A percentile compares a stretch with the other conserved stretches of the same genome.
Conservation (phyloP, 2,113 vertebrate species). For the Onychorhynchus coronatus region DNA sequence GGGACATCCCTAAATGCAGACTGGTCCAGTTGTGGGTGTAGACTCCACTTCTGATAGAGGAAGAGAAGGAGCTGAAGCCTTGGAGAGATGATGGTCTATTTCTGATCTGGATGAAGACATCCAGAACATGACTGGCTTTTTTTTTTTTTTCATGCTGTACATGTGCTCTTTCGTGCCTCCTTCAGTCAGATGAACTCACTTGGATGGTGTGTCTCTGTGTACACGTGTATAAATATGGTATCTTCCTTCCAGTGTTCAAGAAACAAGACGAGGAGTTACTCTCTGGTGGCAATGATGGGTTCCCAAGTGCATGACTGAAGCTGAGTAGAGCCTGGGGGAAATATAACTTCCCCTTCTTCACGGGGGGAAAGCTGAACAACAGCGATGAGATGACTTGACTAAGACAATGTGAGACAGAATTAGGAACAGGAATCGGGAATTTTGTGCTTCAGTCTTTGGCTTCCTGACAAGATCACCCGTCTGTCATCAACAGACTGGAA, state of each 20-base stretch:
- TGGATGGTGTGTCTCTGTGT: neutral
- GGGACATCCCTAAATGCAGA: neutral
- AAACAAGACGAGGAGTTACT: neutral
- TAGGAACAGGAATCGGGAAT: neutral
- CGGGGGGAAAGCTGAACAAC: neutral
- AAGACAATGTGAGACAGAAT: neutral
- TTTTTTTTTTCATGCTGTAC: neutral
- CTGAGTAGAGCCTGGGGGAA: neutral
- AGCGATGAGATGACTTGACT: neutral
- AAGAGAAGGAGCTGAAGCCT: neutral
- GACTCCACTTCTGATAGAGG: neutral
- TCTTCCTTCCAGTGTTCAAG: neutral
- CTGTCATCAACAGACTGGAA: constrained; percentile 34
- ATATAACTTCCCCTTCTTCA: neutral
- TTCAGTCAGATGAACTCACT: neutral
- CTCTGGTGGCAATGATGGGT: neutral
- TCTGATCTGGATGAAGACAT: neutral
- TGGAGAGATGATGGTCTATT: neutral
- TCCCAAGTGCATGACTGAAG: neutral
- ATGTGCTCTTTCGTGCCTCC: neutral
- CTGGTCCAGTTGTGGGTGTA: neutral
- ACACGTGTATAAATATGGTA: neutral
- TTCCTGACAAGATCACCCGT: neutral
- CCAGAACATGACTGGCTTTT: neutral
- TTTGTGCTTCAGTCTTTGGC: constrained; percentile 1